These are phyloP conservation scores for Pyrocoelia pectoralis DNA, from an alignment of 2,888 invertebrate species.

Conservation along the genomic window DNA sequence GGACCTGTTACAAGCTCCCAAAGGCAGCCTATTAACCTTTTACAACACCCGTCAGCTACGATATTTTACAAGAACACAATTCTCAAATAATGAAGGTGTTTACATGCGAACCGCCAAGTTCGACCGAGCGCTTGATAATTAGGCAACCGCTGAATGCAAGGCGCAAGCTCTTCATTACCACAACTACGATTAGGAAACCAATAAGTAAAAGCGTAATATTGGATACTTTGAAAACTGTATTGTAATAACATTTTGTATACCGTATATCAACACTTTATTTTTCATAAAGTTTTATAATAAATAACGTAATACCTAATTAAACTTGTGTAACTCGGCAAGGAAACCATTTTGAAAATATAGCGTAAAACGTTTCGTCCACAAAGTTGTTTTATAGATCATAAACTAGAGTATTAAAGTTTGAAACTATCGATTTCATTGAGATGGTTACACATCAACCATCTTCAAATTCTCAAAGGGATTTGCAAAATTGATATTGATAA, in stretches of 20 bases:
- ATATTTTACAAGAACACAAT: slow-evolving; percentile 51
- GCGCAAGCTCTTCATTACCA: slow-evolving; percentile 45
- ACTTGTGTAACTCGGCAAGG: neutral
- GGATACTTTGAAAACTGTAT: slow-evolving; percentile 20
- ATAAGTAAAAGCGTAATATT: slow-evolving; percentile 28
- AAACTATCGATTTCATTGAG: slow-evolving; percentile 54
- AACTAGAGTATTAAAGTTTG: slow-evolving; percentile 53
- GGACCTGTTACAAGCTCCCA: slow-evolving; percentile 50
- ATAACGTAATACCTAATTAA: neutral
- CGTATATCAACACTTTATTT: too few species aligned
- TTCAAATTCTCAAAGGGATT: slow-evolving; percentile 34
- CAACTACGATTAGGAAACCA: slow-evolving; percentile 32
- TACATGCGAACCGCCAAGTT: slow-evolving; percentile 55
- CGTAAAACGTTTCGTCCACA: slow-evolving; percentile 45
- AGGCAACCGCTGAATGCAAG: slow-evolving; percentile 49
- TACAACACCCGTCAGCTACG: slow-evolving; percentile 48
- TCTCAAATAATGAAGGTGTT: slow-evolving; percentile 56
- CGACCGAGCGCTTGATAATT: slow-evolving; percentile 51
- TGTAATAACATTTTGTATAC: neutral
- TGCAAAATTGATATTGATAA: slow-evolving; percentile 49
- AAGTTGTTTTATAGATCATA: slow-evolving; percentile 54
- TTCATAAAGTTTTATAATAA: neutral
- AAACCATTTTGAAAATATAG: slow-evolving; percentile 38
- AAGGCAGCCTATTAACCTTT: slow-evolving; percentile 54
- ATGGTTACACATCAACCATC: slow-evolving; percentile 30